These are phyloP conservation scores for Actinia equina DNA, from an alignment of 64 coral and sea anemone species.

Conservation along the genomic window DNA sequence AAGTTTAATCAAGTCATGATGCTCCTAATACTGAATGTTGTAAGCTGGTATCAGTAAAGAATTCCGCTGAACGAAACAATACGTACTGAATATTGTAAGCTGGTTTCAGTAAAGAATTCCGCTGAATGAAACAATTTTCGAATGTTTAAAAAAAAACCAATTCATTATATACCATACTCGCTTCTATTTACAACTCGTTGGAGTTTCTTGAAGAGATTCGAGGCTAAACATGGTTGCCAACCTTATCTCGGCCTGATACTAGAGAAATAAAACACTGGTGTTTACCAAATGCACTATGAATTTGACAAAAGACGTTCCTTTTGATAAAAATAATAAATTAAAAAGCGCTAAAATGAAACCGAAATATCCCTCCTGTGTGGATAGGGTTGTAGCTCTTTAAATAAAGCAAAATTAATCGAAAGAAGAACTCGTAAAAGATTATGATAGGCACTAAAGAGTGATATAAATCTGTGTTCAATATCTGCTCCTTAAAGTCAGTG, in stretches of 20 bases:
- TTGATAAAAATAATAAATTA: neutral
- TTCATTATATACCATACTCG: neutral
- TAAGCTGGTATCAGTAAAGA: too few relatives aligned
- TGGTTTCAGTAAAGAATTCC: too few relatives aligned
- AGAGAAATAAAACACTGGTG: neutral
- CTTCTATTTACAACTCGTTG: neutral
- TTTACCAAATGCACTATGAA: neutral
- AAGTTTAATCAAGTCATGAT: neutral
- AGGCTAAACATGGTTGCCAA: neutral
- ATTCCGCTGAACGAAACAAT: neutral
- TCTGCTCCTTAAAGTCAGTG: too few relatives aligned
- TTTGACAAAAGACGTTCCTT: neutral
- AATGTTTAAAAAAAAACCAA: neutral
- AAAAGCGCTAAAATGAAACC: neutral
- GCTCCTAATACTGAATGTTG: neutral
- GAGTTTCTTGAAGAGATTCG: neutral
- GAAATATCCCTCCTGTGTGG: neutral
- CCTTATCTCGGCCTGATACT: neutral
- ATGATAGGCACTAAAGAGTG: neutral
- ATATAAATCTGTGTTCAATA: neutral
- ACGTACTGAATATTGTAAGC: neutral
- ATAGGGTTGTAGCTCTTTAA: neutral
- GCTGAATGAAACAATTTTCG: neutral
- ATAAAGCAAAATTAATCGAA: neutral
- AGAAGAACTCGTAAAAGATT: neutral